A percentile compares a stretch with the other conserved stretches of the same genome.
phyloP scores from a whole-genome alignment of 1,140 invertebrate species.

The Diabrotica virgifera region DNA sequence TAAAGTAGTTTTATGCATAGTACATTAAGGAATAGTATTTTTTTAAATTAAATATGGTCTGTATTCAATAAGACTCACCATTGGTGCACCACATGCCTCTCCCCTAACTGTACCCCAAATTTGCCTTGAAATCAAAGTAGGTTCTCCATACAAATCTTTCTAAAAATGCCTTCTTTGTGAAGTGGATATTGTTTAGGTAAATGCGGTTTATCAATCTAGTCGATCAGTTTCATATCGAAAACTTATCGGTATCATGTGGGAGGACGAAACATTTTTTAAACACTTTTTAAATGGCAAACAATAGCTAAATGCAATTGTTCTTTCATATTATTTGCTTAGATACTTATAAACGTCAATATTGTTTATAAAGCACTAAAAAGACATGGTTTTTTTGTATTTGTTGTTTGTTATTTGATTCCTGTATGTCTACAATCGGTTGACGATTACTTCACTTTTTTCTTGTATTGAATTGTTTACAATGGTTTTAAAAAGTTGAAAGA shows the following conservation, averaged over 20 bases:
- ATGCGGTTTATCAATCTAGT: constrained; percentile 1
- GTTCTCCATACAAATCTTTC: not conserved
- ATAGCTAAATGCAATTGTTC: not conserved
- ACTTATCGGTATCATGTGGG: constrained; percentile 3
- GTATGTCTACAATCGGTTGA: not conserved
- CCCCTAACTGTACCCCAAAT: not conserved
- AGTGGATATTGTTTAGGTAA: not conserved
- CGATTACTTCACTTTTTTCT: not conserved
- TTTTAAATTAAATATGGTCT: too few species aligned
- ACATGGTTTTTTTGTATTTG: not conserved
- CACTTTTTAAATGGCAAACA: constrained; percentile 3
- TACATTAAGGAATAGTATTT: too few species aligned
- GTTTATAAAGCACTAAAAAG: constrained; percentile 5
- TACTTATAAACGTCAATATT: constrained; percentile 8
- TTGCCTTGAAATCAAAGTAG: not conserved
- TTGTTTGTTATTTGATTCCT: not conserved
- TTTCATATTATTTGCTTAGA: constrained; percentile 14
- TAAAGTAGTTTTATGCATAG: too few species aligned
- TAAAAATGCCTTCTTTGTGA: not conserved
- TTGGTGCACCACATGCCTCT: too few species aligned
- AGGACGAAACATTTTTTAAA: constrained; percentile 4
- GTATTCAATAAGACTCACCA: too few species aligned
- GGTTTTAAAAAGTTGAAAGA: not conserved
- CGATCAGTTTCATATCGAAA: not conserved
- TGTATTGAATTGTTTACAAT: not conserved